Evolutionary conservation across 2,888 invertebrate genomes (phyloP).

Genomic region (Trissoscelio sp.): DNA sequence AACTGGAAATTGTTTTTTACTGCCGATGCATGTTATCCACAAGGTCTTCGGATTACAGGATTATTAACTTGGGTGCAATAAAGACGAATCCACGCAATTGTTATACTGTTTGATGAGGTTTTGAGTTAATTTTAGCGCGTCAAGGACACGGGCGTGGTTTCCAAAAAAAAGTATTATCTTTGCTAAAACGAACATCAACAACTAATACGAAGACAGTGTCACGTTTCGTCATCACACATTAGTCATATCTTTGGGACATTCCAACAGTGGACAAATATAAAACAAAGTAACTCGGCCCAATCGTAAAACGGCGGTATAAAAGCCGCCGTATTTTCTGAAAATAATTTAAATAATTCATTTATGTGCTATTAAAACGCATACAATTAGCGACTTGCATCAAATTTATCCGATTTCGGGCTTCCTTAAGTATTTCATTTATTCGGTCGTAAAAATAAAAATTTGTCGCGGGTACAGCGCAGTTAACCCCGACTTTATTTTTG

Average conservation of each 20-base stretch:
- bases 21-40: conserved; percentile 28
- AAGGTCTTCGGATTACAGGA: conserved; percentile 10
- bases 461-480: conserved; percentile 38
- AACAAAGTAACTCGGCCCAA: conserved; percentile 50
- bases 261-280: conserved; percentile 37
- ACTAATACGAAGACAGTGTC: conserved; percentile 3
- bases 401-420: conserved; percentile 26
- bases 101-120: conserved; percentile 34
- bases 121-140: conserved; percentile 31
- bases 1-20: conserved; percentile 46
- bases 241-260: conserved; percentile 48
- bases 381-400: conserved; percentile 57
- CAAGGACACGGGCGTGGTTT: conserved; percentile 29
- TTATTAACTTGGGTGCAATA: conserved; percentile 40
- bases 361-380: conserved; percentile 39
- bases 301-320: conserved; percentile 48
- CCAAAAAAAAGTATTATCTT: conserved; percentile 12
- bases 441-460: conserved; percentile 60
- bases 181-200: conserved; percentile 24
- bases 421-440: conserved; percentile 55
- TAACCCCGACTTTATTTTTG: conserved; percentile 41
- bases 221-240: conserved; percentile 19
- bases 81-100: conserved; percentile 34
- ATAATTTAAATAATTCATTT: conserved; percentile 56
- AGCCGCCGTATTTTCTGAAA: conserved; percentile 42